phyloP scores from a whole-genome alignment of 2,797 vertebrate genomes.

The Echiichthys vipera region DNA sequence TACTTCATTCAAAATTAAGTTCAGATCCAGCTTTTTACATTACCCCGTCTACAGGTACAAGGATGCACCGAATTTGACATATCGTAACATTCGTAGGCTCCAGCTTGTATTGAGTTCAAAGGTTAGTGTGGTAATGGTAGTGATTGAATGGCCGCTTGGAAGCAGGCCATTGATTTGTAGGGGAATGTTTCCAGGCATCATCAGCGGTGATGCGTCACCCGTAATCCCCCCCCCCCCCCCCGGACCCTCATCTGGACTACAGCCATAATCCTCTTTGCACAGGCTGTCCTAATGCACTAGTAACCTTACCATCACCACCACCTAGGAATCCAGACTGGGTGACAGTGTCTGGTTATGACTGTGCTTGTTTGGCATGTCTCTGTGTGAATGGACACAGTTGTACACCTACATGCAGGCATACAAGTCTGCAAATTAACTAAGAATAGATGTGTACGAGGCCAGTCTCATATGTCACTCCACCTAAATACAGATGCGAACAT shows the following conservation, averaged over 20 bases:
- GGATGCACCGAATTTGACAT: neutral
- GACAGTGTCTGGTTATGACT: conserved; percentile 6
- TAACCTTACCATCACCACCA: conserved; percentile 45
- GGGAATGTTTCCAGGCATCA: conserved; percentile 74
- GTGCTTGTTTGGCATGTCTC: neutral
- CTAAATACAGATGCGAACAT: neutral
- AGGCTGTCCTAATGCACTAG: conserved; percentile 66
- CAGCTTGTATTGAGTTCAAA: conserved; percentile 38
- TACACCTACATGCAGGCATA: neutral
- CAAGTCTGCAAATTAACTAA: neutral
- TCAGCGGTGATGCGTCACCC: conserved; percentile 63
- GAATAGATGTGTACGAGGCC: neutral
- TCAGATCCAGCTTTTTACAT: neutral
- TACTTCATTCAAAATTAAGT: neutral
- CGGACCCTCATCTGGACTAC: conserved; percentile 65
- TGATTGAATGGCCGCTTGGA: conserved; percentile 39
- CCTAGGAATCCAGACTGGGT: conserved; percentile 34
- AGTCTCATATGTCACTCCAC: neutral
- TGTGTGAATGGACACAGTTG: neutral
- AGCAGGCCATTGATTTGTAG: conserved; percentile 72
- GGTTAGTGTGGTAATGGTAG: conserved; percentile 48
- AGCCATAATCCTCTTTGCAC: conserved; percentile 80
- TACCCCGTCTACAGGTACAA: neutral
- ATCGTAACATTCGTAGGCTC: neutral
- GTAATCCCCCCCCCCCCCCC: conserved; percentile 37